Conservation (phyloP, 1,140 invertebrate genomes). For the Brachionus koreanus region DNA sequence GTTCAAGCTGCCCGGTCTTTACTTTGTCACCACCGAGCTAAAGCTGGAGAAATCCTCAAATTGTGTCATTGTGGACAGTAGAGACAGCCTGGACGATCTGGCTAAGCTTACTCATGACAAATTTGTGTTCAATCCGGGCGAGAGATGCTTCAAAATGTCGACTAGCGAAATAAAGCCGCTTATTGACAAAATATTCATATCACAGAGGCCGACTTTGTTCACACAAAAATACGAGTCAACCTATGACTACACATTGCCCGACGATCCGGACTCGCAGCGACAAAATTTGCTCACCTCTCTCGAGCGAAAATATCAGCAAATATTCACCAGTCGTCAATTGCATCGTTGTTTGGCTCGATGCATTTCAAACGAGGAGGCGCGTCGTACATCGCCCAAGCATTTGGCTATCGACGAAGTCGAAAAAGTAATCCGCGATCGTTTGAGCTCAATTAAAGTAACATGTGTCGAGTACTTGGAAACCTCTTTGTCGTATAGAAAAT, state of each 20-base stretch:
- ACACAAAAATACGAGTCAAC: slow-evolving; percentile 36
- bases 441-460: slow-evolving; percentile 21
- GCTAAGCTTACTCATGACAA: slow-evolving; percentile 4
- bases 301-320: slow-evolving; percentile 41
- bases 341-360: slow-evolving; percentile 40
- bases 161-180: slow-evolving; percentile 19
- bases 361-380: slow-evolving; percentile 34
- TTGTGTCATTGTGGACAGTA: slow-evolving; percentile 30
- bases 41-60: slow-evolving; percentile 37
- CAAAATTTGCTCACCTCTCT: slow-evolving; percentile 25
- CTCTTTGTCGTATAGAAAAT: slow-evolving; percentile 17
- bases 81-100: slow-evolving; percentile 34
- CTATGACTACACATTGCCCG: slow-evolving; percentile 29
- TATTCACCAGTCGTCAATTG: slow-evolving; percentile 26
- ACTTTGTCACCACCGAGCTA: slow-evolving; percentile 32
- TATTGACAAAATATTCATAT: slow-evolving; percentile 40
- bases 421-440: slow-evolving; percentile 15
- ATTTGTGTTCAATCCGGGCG: slow-evolving; percentile 43
- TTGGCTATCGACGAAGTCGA: slow-evolving; percentile 42
- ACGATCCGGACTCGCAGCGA: slow-evolving; percentile 35
- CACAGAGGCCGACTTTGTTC: slow-evolving; percentile 36
- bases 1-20: slow-evolving; percentile 32
- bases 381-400: neutral
- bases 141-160: slow-evolving; percentile 11
- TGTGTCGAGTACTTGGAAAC: slow-evolving; percentile 44